phyloP scores from a whole-genome alignment of 2,888 invertebrate species.

The Erebia palarica region DNA sequence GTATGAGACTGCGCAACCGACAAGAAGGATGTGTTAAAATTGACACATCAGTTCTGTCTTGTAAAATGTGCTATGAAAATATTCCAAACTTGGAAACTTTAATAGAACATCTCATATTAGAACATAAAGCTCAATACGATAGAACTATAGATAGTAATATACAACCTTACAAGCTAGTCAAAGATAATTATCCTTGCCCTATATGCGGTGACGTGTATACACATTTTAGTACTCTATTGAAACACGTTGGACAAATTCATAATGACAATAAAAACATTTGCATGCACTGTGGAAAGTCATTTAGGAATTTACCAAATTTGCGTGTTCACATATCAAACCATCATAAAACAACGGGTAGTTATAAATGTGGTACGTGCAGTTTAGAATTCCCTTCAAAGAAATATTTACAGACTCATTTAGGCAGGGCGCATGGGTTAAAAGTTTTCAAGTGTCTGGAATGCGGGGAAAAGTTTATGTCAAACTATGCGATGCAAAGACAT shows the following conservation, averaged over 20 bases:
- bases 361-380: constrained; percentile 56
- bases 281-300: constrained; percentile 60
- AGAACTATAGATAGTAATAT: constrained; percentile 53
- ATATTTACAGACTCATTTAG: constrained; percentile 56
- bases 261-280: constrained; percentile 63
- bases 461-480: constrained; percentile 59
- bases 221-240: constrained; percentile 61
- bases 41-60: constrained; percentile 58
- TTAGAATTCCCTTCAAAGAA: constrained; percentile 51
- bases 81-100: constrained; percentile 50
- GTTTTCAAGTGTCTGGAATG: constrained; percentile 58
- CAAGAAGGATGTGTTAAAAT: constrained; percentile 64
- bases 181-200: constrained; percentile 61
- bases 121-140: constrained; percentile 55
- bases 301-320: constrained; percentile 59
- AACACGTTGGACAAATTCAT: constrained; percentile 59
- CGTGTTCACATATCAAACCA: constrained; percentile 57
- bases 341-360: constrained; percentile 51
- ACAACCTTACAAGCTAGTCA: constrained; percentile 56
- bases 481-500: constrained; percentile 60
- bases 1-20: constrained; percentile 57
- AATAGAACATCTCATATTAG: constrained; percentile 54
- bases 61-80: constrained; percentile 56
- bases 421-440: constrained; percentile 57
- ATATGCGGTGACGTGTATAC: constrained; percentile 54